Percentiles rank a stretch among this genome's conserved stretches.
These are phyloP conservation scores for Lepidocyrtoides sp. DNA, from an alignment of 2,888 invertebrate genomes.

Conservation along the genomic window DNA sequence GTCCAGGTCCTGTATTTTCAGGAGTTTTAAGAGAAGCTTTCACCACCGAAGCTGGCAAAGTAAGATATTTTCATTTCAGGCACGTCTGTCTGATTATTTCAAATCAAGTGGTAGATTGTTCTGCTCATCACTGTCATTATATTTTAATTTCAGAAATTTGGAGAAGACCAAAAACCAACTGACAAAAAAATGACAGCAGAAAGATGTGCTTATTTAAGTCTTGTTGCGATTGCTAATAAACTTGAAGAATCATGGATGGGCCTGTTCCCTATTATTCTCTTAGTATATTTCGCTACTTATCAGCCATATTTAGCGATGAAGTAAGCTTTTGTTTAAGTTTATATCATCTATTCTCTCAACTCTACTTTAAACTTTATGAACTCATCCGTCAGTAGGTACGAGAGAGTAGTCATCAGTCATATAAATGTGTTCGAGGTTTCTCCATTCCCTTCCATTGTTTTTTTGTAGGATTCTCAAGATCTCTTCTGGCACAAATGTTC, in stretches of 20 bases:
- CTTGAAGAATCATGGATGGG: conserved; percentile 91
- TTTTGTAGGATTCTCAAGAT: no score
- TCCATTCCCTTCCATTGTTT: no score
- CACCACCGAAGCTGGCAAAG: conserved; percentile 89
- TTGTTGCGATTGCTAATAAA: conserved; percentile 88
- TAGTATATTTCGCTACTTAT: conserved; percentile 89
- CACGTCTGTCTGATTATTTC: no score
- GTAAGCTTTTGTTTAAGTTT: conserved; percentile 86
- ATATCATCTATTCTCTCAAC: no score
- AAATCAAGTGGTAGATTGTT: no score
- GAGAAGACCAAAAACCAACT: conserved; percentile 85
- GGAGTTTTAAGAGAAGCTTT: conserved; percentile 91
- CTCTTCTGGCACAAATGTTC: no score
- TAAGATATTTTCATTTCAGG: conserved; percentile 86
- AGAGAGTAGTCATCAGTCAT: no score
- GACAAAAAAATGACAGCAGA: conserved; percentile 87
- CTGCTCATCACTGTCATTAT: not conserved
- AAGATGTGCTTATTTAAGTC: conserved; percentile 88
- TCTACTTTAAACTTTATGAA: no score
- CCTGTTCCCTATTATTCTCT: conserved; percentile 89
- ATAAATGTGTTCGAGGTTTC: no score
- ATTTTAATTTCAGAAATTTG: conserved; percentile 86
- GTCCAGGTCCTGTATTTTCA: conserved; percentile 93
- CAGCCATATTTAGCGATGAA: conserved; percentile 88
- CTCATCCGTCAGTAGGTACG: no score